Base-by-base conservation (phyloP, 1,140 invertebrate genomes). In the Heliconius nattereri region DNA sequence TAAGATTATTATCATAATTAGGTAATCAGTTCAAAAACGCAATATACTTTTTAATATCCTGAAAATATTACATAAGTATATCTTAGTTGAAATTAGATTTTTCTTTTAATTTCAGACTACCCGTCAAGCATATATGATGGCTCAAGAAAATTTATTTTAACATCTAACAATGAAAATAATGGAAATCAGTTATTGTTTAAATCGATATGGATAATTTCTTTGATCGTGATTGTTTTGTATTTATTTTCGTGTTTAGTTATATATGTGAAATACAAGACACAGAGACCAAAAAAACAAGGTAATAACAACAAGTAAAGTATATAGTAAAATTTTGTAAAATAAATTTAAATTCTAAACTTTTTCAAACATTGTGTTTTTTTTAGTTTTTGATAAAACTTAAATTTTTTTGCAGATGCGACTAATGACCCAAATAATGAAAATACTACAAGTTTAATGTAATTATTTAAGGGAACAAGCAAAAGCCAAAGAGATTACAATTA, bases 71-170 rank as follows among this genome's bases (percentile, higher is more conserved):
- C 8, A 57, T 23, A 8, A 32, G 32, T 35, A 23, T 23, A 8
- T 23, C n/a, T 3, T 23, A 57, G 3, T 23, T 23, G 20, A 57
- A 11, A n/a, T 11, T 57, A 1, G 7, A 32, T 57, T 9, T 57
- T 57, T n/a, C 8, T 54, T 52, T 54, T 2, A 16, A 57, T 75
- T 75, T 60, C 26, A 75, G 74, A 66, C 26, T 75, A 75, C 7
- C 54, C 54, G 3, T 29, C 74, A 19, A 40, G 29, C n/a, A 35
- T 20, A 26, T 75, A 75, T 23, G 32, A 26, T 11, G 74, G 54
- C 40, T 1, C 52, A 66, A 29, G 74, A 37, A 75, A 37, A 29
- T 66, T 75, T 66, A 66, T 75, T 66, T 26, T 29, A 26, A 26
- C 29, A 37, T 37, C 32, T 23, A 37, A 66, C 19, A 23, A 2